phyloP scores from a whole-genome alignment of 1,140 invertebrate genomes.

The Anastatus disparis region DNA sequence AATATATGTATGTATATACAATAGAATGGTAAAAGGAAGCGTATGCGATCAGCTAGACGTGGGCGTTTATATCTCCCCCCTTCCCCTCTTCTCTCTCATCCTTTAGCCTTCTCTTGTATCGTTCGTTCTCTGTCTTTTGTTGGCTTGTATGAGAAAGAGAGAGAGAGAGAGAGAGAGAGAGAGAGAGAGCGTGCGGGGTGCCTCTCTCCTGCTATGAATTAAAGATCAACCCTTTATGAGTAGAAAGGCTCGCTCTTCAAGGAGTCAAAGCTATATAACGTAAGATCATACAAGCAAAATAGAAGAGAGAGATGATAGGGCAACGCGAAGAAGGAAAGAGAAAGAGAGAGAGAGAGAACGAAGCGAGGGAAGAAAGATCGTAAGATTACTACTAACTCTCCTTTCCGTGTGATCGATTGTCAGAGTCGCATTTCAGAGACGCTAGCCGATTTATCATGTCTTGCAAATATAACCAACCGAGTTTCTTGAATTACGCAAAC shows the following conservation, averaged over 20 bases:
- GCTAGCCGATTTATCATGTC: conserved; percentile 27
- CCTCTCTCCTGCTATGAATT: conserved; percentile 48
- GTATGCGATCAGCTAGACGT: conserved; percentile 22
- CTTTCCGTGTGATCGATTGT: conserved; percentile 36
- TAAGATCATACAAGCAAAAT: no score
- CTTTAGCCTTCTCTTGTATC: background rate
- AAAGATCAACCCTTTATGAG: conserved; percentile 50
- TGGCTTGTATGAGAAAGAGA: no score
- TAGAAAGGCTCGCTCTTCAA: conserved; percentile 34
- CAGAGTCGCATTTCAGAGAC: background rate
- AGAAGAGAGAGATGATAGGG: background rate
- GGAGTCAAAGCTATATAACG: no score
- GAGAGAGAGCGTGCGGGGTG: no score
- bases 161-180: no score
- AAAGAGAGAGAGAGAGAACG: conserved; percentile 16
- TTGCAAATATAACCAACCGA: background rate
- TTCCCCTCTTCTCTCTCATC: background rate
- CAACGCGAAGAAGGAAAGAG: background rate
- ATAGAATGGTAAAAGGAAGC: no score
- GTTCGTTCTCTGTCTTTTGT: no score
- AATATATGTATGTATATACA: no score
- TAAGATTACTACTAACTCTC: conserved; percentile 20
- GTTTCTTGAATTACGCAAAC: conserved; percentile 27
- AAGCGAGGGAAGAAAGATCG: conserved; percentile 31
- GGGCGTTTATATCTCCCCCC: conserved; percentile 31